A percentile compares a stretch with the other conserved stretches of the same genome.
phyloP scores from a whole-genome alignment of 2,797 vertebrate species.

The Buphagus erythrorhynchus region DNA sequence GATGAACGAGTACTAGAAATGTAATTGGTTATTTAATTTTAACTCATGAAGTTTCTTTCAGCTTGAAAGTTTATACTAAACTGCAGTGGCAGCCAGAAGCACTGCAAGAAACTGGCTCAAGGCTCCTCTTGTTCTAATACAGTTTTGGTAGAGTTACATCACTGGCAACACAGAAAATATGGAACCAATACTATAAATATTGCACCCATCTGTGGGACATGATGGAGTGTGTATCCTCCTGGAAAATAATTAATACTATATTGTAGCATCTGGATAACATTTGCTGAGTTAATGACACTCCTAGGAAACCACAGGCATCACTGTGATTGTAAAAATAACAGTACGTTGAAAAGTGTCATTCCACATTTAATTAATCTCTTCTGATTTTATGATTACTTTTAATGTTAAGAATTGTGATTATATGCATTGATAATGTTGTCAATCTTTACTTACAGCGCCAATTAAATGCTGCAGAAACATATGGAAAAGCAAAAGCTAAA shows the following conservation, averaged over 20 bases:
- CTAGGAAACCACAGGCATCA: background rate
- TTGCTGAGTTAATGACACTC: slow-evolving; percentile 1
- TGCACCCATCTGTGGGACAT: background rate
- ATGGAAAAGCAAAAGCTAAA: background rate
- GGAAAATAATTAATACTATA: slow-evolving; percentile 7
- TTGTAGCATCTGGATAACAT: slow-evolving; percentile 20
- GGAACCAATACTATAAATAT: background rate
- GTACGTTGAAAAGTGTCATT: background rate
- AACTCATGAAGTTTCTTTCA: background rate
- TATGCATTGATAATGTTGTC: background rate
- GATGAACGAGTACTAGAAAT: background rate
- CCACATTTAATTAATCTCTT: background rate
- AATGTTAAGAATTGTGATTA: background rate
- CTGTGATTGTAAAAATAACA: background rate
- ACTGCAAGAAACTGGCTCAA: background rate
- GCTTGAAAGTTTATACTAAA: background rate
- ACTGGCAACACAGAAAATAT: background rate
- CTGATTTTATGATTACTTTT: background rate
- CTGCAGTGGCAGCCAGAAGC: background rate
- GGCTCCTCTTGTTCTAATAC: background rate
- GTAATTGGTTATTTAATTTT: background rate
- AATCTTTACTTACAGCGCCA: background rate
- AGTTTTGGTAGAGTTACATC: background rate
- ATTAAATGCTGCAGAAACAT: background rate
- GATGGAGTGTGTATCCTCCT: background rate